phyloP scores from a whole-genome alignment of 1,140 invertebrate species.

The Aphis craccivora region DNA sequence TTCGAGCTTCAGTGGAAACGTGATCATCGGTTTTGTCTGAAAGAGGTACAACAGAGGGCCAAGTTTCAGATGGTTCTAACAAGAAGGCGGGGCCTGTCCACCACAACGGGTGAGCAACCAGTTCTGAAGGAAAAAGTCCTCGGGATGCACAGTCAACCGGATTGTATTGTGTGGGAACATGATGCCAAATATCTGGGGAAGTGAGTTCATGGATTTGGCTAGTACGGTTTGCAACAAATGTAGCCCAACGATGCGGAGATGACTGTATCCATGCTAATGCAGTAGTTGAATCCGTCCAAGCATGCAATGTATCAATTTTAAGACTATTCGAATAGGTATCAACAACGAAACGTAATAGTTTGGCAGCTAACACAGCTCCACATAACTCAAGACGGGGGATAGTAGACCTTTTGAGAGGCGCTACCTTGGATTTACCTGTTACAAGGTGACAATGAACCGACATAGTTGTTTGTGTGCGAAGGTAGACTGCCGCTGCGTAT shows the following conservation, averaged over 20 bases:
- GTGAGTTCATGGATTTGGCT: conserved; percentile 62
- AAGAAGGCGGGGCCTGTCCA: neutral
- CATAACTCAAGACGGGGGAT: conserved; percentile 65
- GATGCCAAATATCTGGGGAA: conserved; percentile 62
- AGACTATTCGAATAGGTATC: neutral
- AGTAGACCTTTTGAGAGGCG: conserved; percentile 63
- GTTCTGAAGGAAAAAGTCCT: conserved; percentile 61
- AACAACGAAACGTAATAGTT: neutral
- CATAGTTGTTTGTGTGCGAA: too few relatives aligned
- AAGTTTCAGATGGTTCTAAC: neutral
- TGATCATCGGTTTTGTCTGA: neutral
- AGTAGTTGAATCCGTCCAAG: conserved; percentile 19
- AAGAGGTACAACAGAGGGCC: neutral
- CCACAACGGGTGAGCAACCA: conserved; percentile 53
- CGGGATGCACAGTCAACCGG: conserved; percentile 64
- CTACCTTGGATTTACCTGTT: conserved; percentile 63
- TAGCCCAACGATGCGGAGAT: conserved; percentile 61
- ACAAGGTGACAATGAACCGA: conserved; percentile 53
- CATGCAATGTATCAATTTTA: neutral
- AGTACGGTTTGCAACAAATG: conserved; percentile 64
- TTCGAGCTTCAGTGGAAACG: neutral
- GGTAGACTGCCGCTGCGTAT: too few relatives aligned
- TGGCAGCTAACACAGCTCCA: conserved; percentile 63
- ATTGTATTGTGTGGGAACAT: conserved; percentile 62
- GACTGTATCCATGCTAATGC: neutral